These are phyloP conservation scores for Acanthisitta chloris DNA, from an alignment of 2,113 vertebrate genomes.

Conservation along the genomic window DNA sequence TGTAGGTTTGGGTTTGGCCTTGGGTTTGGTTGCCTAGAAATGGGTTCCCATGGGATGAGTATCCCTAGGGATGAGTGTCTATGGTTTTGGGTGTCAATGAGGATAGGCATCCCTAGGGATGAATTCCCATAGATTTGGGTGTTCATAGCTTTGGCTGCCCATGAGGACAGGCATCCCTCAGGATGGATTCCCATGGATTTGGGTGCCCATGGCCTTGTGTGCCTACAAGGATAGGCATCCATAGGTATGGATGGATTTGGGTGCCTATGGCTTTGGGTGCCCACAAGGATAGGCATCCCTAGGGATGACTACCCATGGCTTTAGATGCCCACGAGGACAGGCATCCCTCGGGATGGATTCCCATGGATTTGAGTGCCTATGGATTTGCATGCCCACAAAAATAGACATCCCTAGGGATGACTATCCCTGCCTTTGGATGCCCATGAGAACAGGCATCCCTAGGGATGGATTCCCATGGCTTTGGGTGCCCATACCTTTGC, in stretches of 20 bases:
- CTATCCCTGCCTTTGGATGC: too few species aligned
- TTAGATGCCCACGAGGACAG: rapidly evolving
- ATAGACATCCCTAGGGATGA: too few species aligned
- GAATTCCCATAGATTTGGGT: rapidly evolving
- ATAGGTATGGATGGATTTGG: neutral
- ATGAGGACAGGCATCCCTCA: rapidly evolving
- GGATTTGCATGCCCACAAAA: neutral
- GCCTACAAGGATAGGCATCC: too few species aligned
- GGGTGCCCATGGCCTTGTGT: rapidly evolving
- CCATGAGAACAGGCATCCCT: too few species aligned
- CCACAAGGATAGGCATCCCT: too few species aligned
- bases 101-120: rapidly evolving
- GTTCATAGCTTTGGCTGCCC: rapidly evolving
- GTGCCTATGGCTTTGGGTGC: rapidly evolving
- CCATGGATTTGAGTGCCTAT: neutral
- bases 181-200: rapidly evolving
- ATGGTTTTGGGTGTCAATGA: neutral
- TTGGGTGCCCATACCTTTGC: too few species aligned
- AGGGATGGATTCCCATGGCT: too few species aligned
- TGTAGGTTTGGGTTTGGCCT: neutral
- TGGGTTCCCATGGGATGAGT: too few species aligned
- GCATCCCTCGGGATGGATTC: neutral
- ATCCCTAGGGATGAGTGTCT: too few species aligned
- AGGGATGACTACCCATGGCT: rapidly evolving
- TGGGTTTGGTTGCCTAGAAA: neutral